Conservation (phyloP, 1,140 invertebrate species). For the Acyrthosiphon pisum region DNA sequence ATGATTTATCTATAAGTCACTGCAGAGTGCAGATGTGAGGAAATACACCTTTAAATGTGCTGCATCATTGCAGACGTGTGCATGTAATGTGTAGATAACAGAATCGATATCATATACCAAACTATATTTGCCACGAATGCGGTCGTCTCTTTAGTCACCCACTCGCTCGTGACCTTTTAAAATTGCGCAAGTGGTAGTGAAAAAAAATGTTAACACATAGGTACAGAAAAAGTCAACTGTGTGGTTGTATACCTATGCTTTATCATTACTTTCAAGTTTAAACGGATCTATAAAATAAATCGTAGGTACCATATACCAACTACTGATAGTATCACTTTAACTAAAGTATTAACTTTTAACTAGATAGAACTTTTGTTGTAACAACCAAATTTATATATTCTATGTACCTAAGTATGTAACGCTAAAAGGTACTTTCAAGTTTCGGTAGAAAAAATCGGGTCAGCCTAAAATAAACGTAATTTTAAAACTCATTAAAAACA, state of each 20-base stretch:
- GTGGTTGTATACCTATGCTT: background rate
- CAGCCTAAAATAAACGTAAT: background rate
- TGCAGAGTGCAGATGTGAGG: background rate
- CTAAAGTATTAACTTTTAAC: background rate
- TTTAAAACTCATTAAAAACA: background rate
- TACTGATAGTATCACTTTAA: background rate
- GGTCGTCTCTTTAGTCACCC: background rate
- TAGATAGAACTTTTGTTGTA: background rate
- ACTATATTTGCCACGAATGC: background rate
- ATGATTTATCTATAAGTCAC: background rate
- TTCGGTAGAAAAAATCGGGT: background rate
- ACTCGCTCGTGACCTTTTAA: background rate
- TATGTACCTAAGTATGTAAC: too few species aligned
- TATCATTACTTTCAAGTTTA: background rate
- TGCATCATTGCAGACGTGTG: background rate
- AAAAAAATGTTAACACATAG: background rate
- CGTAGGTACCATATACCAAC: background rate
- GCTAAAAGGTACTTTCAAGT: background rate
- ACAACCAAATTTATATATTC: slow-evolving; percentile 1
- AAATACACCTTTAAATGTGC: background rate
- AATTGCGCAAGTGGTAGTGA: background rate
- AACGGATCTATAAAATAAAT: background rate
- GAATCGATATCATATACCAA: background rate
- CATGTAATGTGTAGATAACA: background rate
- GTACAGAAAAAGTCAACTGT: background rate